Conservation (phyloP, 2,888 invertebrate species). For the Thelaira solivaga region DNA sequence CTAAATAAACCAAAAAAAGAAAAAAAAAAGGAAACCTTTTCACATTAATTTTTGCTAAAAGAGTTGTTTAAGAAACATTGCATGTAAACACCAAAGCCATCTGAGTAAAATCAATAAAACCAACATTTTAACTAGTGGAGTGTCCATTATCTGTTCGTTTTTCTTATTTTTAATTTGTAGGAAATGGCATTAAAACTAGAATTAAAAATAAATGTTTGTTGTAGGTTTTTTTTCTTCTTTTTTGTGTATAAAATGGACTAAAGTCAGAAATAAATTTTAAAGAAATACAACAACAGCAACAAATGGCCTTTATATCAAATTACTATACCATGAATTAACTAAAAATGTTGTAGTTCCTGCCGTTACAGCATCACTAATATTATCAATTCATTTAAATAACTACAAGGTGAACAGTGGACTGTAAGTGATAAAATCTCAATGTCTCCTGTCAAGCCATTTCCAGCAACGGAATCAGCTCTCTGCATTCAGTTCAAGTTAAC, state of each 20-base stretch:
- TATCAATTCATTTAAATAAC: slow-evolving; percentile 21
- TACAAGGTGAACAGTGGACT: slow-evolving; percentile 25
- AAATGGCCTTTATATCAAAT: slow-evolving; percentile 59
- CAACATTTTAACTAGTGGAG: slow-evolving; percentile 11
- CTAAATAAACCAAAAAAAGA: not conserved
- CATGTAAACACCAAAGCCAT: slow-evolving; percentile 52
- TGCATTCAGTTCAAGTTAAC: no score
- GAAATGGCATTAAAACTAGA: slow-evolving; percentile 35
- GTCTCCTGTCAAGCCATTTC: no score
- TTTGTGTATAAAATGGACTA: not conserved
- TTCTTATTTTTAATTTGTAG: slow-evolving; percentile 10
- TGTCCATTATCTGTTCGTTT: not conserved
- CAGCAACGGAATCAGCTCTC: no score
- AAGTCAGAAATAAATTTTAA: not conserved
- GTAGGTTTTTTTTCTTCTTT: not conserved
- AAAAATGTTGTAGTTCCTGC: slow-evolving; percentile 58
- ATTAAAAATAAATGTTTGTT: slow-evolving; percentile 42
- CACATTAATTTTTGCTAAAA: slow-evolving; percentile 41
- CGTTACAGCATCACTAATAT: slow-evolving; percentile 34
- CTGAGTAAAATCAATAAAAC: slow-evolving; percentile 39
- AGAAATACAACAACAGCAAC: no score
- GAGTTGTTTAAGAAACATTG: slow-evolving; percentile 42
- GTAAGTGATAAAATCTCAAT: not conserved
- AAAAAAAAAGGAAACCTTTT: slow-evolving; percentile 48
- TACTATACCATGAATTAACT: slow-evolving; percentile 59